phyloP scores from a whole-genome alignment of 1,140 invertebrate species.

The Rhagoletis pomonella region DNA sequence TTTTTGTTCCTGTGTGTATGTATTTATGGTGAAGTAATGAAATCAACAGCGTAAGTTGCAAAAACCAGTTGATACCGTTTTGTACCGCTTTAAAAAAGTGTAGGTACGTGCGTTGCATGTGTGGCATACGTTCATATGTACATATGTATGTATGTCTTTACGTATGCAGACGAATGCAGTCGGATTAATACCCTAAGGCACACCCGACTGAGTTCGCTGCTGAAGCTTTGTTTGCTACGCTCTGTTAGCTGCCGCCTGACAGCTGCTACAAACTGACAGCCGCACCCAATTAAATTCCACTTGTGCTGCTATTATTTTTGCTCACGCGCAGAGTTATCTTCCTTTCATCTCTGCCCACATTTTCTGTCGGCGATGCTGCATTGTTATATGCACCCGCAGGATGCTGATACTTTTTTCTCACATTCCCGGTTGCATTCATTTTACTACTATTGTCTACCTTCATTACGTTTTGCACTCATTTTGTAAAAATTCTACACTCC shows the following conservation, averaged over 20 bases:
- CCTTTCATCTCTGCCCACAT: neutral
- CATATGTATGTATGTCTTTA: neutral
- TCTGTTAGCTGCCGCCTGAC: constrained; percentile 22
- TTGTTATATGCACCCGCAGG: constrained; percentile 29
- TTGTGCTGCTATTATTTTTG: constrained; percentile 48
- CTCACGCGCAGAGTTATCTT: neutral
- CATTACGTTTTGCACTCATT: constrained; percentile 32
- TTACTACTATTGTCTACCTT: constrained; percentile 3
- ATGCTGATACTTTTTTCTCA: neutral
- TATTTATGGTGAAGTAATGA: neutral
- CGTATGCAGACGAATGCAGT: neutral
- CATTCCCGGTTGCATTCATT: neutral
- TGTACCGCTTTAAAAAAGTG: neutral
- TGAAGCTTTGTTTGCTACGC: constrained; percentile 38
- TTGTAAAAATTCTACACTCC: neutral
- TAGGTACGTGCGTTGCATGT: neutral
- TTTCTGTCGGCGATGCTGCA: neutral
- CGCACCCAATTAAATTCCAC: constrained; percentile 58
- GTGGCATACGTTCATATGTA: neutral
- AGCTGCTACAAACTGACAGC: constrained; percentile 53
- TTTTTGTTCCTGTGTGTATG: no score
- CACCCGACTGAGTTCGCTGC: constrained; percentile 6
- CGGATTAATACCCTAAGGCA: constrained; percentile 24
- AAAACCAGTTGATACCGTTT: neutral
- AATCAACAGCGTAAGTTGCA: neutral